phyloP scores from a whole-genome alignment of 2,888 invertebrate genomes.

The Heliconius hortense region DNA sequence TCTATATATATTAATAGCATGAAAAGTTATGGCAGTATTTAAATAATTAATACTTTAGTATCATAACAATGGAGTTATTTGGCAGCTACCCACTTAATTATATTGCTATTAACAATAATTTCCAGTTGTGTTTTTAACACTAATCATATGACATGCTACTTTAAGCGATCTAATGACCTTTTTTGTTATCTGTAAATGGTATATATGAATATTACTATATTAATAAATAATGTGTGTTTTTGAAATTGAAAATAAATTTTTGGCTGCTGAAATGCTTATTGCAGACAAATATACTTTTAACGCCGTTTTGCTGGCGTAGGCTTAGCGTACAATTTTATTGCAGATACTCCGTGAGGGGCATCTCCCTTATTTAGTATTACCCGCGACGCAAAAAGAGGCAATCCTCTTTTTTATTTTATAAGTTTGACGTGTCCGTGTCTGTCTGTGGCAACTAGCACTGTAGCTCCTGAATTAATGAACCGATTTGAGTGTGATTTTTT shows the following conservation, averaged over 20 bases:
- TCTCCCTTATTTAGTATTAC: background rate
- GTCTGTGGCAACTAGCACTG: too few species aligned
- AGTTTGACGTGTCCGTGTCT: too few species aligned
- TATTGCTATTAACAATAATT: slow-evolving; percentile 40
- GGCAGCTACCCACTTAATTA: slow-evolving; percentile 38
- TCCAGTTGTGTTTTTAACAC: slow-evolving; percentile 38
- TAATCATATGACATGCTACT: slow-evolving; percentile 37
- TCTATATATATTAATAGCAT: slow-evolving; percentile 39
- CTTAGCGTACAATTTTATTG: background rate
- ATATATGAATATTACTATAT: slow-evolving; percentile 27
- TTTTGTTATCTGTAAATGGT: slow-evolving; percentile 36
- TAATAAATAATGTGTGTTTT: slow-evolving; percentile 31
- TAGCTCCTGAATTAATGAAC: too few species aligned
- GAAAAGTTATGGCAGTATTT: slow-evolving; percentile 40
- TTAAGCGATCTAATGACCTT: slow-evolving; percentile 33
- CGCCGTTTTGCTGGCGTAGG: slow-evolving; percentile 16
- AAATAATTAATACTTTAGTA: slow-evolving; percentile 38
- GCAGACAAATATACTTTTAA: slow-evolving; percentile 1
- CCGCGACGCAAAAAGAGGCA: too few species aligned
- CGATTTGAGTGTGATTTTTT: too few species aligned
- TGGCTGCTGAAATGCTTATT: slow-evolving; percentile 30
- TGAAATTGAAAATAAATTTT: slow-evolving; percentile 16
- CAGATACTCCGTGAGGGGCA: background rate
- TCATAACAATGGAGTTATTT: slow-evolving; percentile 38
- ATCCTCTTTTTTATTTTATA: too few species aligned